Evolutionary conservation across 2,888 invertebrate genomes (phyloP).

Genomic region (Rhaphigaster nebulosa): DNA sequence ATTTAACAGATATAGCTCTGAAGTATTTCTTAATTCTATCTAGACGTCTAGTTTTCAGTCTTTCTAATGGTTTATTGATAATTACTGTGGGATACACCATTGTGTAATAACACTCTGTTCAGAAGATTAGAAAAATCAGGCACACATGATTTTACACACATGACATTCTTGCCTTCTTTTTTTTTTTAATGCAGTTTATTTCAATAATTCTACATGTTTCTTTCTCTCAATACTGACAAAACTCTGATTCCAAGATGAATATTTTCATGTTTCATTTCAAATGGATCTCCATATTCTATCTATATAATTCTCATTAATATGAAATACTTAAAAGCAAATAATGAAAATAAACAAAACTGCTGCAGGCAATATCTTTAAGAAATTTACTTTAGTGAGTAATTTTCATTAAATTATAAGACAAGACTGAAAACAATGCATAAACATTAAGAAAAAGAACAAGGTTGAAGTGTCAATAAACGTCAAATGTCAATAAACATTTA

Average conservation of each 20-base stretch:
- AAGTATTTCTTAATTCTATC: too few relatives aligned
- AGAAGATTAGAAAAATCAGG: neutral
- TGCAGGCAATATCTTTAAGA: neutral
- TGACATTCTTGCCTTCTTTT: neutral
- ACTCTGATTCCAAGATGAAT: neutral
- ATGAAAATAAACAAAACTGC: neutral
- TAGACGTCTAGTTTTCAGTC: too few relatives aligned
- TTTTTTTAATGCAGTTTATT: neutral
- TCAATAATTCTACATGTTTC: neutral
- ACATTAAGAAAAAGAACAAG: too few relatives aligned
- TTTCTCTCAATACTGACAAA: neutral
- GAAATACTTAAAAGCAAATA: neutral
- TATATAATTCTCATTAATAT: neutral
- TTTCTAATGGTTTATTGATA: too few relatives aligned
- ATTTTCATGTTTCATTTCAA: neutral
- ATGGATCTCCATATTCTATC: neutral
- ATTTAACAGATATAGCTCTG: too few relatives aligned
- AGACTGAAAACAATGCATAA: too few relatives aligned
- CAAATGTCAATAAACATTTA: neutral
- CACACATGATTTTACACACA: neutral
- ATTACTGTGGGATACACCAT: too few relatives aligned
- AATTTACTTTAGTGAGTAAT: neutral
- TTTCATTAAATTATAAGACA: neutral
- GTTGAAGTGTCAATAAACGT: neutral
- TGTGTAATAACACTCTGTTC: too few relatives aligned